These are phyloP conservation scores for Coleophora flavipennella DNA, from an alignment of 2,888 invertebrate species.

Conservation along the genomic window DNA sequence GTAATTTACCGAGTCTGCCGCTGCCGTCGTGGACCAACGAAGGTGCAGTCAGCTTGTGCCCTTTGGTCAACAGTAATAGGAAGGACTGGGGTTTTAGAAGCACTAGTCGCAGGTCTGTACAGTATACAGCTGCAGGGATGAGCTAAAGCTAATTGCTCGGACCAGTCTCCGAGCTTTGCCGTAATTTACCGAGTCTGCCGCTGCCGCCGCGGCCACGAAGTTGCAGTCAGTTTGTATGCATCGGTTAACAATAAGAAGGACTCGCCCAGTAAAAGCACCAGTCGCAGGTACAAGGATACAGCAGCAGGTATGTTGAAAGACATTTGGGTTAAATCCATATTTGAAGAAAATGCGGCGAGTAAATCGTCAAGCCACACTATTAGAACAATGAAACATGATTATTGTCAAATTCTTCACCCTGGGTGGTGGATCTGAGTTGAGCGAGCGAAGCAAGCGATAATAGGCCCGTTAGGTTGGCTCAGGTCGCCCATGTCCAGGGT, in stretches of 20 bases:
- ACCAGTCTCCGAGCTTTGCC: too few relatives aligned
- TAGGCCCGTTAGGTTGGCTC: too few relatives aligned
- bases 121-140: conserved; percentile 88
- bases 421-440: too few relatives aligned
- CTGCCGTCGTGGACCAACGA: conserved; percentile 49
- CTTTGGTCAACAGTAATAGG: conserved; percentile 85
- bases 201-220: conserved; percentile 58
- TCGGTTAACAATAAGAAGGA: conserved; percentile 89
- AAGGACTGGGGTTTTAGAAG: conserved; percentile 92
- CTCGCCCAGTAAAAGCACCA: conserved; percentile 89
- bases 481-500: too few relatives aligned
- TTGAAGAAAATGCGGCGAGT: too few relatives aligned
- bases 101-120: conserved; percentile 85
- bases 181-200: conserved; percentile 58
- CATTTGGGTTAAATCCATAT: too few relatives aligned
- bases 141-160: not conserved
- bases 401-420: too few relatives aligned
- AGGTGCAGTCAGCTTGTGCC: conserved; percentile 80
- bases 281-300: conserved; percentile 88
- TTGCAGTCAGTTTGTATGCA: conserved; percentile 80
- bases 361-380: too few relatives aligned
- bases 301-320: conserved; percentile 83
- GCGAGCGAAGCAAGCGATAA: too few relatives aligned
- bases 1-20: conserved; percentile 58
- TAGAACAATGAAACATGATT: too few relatives aligned